A percentile compares a stretch with the other conserved stretches of the same genome.
Conservation (phyloP, 2,797 vertebrate species). For the Falco novaeseelandiae region DNA sequence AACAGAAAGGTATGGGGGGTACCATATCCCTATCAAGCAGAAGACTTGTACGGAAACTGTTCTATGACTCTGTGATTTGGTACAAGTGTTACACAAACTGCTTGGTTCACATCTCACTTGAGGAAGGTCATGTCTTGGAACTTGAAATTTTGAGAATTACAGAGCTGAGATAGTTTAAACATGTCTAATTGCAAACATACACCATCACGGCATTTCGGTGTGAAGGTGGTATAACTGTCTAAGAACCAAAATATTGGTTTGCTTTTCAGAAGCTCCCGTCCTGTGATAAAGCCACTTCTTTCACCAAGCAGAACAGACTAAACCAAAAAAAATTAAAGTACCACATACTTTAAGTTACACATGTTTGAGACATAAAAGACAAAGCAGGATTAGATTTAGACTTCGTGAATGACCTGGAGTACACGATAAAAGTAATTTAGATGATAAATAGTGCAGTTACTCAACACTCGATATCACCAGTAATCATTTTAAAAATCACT, state of each 20-base stretch:
- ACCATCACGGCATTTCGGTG: not conserved
- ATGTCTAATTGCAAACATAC: not conserved
- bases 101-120: not conserved
- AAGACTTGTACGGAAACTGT: not conserved
- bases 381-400: conserved; percentile 10
- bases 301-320: not conserved
- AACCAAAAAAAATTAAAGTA: not conserved
- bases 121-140: not conserved
- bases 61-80: not conserved
- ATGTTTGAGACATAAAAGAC: not conserved
- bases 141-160: not conserved
- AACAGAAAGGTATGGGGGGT: not conserved
- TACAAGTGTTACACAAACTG: not conserved
- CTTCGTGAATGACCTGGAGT: not conserved
- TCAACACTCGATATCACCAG: not conserved
- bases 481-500: conserved; percentile 40
- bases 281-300: not conserved
- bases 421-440: conserved; percentile 20
- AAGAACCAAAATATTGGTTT: not conserved
- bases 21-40: not conserved
- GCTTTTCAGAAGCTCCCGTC: not conserved
- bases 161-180: not conserved
- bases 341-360: not conserved
- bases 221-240: not conserved
- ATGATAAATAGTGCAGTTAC: conserved; percentile 6